Base-by-base conservation (phyloP, 2,888 invertebrate species). In the Phragmatobia fuliginosa region DNA sequence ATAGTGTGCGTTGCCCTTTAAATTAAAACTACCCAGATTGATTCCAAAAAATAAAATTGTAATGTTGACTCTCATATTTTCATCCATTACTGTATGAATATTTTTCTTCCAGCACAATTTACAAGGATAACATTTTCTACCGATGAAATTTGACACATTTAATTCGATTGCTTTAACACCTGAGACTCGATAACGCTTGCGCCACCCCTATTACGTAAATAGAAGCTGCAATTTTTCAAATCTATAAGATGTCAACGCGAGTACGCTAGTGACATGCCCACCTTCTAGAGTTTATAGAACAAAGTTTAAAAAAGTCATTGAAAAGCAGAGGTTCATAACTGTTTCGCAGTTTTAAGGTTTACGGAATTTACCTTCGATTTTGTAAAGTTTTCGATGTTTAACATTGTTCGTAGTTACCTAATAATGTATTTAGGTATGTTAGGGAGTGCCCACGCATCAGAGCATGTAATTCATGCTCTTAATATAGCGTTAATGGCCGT, bases 181-280 rank as follows among this genome's bases (percentile, higher is more conserved):
- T 56, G 56, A n/a, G 18, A 36, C 7, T 66, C 65, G 56, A 70
- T 41, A 62, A 66, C 64, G 1, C 21, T 6, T 16, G 65, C 60
- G 16, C 38, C 62, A 71, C 28, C 82, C 16, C 68, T 78, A 65
- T 78, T 78, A 78, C 67, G 70, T 36, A 75, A 80, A 78, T 73
- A 80, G 75, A 77, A 78, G 79, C 78, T 81, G 82, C 85, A 85
- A 84, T 84, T 77, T 81, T 79, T 81, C 79, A 81, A 74, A 81
- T 77, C 81, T 73, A 71, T 60, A 71, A 75, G 70, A 81, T 81
- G 79, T 77, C 83, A 75, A 73, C 73, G 68, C 66, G 32, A 73
- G 68, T n/a, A n/a, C n/a, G n/a, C 70, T 75, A 33, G 7, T 33
- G 10, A 71, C 73, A 72, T 78, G 76, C 67, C 32, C 41, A 18